A percentile compares a stretch with the other conserved stretches of the same genome.
These are phyloP conservation scores for Myxocyprinus asiaticus DNA, from an alignment of 2,113 vertebrate genomes.

Conservation along the genomic window DNA sequence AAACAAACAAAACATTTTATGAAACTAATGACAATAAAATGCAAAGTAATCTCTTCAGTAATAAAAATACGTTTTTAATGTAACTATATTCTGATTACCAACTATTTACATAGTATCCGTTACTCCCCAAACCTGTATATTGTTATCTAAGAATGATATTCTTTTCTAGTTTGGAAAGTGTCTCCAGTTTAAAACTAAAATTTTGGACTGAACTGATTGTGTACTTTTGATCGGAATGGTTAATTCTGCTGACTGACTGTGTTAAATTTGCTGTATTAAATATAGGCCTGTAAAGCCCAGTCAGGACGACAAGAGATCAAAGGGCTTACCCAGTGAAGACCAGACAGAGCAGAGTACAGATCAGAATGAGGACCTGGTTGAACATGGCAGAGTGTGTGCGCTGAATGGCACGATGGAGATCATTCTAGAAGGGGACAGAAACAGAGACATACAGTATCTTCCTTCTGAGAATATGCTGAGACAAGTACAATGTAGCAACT, in stretches of 20 bases:
- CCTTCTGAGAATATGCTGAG: not conserved
- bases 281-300: not conserved
- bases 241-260: not conserved
- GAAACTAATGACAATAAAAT: too few relatives aligned
- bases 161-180: too few relatives aligned
- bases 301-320: not conserved
- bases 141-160: too few relatives aligned
- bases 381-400: conserved; percentile 97
- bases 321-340: conserved; percentile 91
- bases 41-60: too few relatives aligned
- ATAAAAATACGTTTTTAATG: too few relatives aligned
- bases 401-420: conserved; percentile 95
- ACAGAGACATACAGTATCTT: not conserved
- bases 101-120: too few relatives aligned
- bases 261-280: not conserved
- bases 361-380: conserved; percentile 96
- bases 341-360: conserved; percentile 96
- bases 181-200: too few relatives aligned
- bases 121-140: too few relatives aligned
- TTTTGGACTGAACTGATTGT: not conserved
- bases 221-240: not conserved
- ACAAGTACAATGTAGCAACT: not conserved
- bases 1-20: too few relatives aligned
- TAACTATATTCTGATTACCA: too few relatives aligned
- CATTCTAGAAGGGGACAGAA: conserved; percentile 78